Base-by-base conservation (phyloP, 2,888 invertebrate species). In the Geophilus truncorum region DNA sequence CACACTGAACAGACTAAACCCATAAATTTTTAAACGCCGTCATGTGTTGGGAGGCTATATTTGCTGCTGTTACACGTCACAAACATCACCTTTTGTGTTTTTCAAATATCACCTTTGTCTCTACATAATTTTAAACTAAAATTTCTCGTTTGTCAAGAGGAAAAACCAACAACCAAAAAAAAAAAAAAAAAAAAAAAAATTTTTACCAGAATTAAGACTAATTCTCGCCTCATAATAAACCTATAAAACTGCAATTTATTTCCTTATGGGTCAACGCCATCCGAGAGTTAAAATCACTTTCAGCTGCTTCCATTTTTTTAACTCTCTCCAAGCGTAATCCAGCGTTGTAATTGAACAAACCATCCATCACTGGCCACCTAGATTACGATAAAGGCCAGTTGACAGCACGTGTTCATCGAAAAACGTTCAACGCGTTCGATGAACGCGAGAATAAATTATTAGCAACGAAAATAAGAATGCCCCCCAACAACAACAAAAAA, bases 211-310 rank as follows among this genome's bases (percentile, higher is more conserved):
- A n/a, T n/a, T 12, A 70, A 10, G 12, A 70, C 12, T 70, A 28
- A 70, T 70, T 51, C 18, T 18, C 51, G 51, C 7, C 51, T 51
- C 51, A 15, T n/a, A 51, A 51, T 51, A 51, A 70, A 70, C 28
- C 70, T 70, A 23, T 70, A 28, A 70, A 23, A 70, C 28, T 28
- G 70, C 70, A 70, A 70, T 70, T 70, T 70, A 70, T 70, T 70
- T 70, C 70, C 28, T 70, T 28, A 70, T 10, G 25, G 70, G 25
- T 70, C 25, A 70, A 70, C 23, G n/a, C 70, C 21, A 51, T 28
- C 70, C 70, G 23, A 3, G 70, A 28, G 28, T 28, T 70, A 70
- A 70, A 70, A 70, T 70, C 70, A 70, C 70, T 70, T 70, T 70
- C 70, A 70, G 25, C 28, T 70, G 23, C 28, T 25, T 70, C 70